A percentile compares a stretch with the other conserved stretches of the same genome.
These are phyloP conservation scores for Actinemys pallida DNA, from an alignment of 2,113 vertebrate genomes.

Conservation along the genomic window DNA sequence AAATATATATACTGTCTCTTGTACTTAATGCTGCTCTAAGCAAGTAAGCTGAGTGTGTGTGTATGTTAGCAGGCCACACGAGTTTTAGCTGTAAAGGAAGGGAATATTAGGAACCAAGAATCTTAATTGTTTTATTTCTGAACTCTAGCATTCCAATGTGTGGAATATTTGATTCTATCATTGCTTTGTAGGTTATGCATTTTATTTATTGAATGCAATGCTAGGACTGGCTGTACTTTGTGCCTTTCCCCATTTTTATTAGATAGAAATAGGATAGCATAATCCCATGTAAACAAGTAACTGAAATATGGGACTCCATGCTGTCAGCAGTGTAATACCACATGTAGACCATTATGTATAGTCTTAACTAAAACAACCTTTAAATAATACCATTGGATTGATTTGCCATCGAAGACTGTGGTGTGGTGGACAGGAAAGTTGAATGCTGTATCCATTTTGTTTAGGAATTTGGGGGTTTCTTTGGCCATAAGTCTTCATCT, in stretches of 20 bases:
- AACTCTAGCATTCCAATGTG: fast-evolving
- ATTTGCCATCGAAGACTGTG: neutral
- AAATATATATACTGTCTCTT: neutral
- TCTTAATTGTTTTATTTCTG: neutral
- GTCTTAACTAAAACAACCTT: neutral
- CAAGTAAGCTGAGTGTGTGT: neutral
- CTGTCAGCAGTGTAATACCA: neutral
- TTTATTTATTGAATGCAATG: neutral
- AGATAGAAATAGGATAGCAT: neutral
- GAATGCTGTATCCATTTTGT: neutral
- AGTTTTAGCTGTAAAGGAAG: neutral
- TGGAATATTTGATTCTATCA: neutral
- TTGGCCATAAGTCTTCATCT: neutral
- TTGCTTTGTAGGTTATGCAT: neutral
- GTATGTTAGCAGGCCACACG: neutral
- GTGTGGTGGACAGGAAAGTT: neutral
- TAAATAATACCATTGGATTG: neutral
- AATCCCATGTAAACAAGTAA: neutral
- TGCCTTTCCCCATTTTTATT: neutral
- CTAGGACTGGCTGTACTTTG: neutral
- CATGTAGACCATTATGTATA: neutral
- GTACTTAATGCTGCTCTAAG: neutral
- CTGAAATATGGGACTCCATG: neutral
- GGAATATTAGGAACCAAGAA: neutral
- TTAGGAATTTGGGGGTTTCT: neutral